These are phyloP conservation scores for Cuculus canorus DNA, from an alignment of 2,797 vertebrate genomes.

Conservation along the genomic window DNA sequence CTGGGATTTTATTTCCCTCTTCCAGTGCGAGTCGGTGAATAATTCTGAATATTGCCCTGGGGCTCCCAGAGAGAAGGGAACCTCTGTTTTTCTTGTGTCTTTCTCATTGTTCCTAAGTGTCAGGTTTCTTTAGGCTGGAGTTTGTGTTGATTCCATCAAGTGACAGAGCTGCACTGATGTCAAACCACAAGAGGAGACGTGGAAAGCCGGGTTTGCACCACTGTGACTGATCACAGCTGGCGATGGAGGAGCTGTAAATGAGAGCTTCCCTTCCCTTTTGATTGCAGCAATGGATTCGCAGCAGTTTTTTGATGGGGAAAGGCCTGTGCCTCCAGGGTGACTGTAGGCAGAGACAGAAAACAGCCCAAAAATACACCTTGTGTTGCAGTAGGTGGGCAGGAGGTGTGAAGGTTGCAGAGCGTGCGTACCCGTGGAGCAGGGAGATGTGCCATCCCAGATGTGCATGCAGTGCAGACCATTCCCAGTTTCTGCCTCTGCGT, in stretches of 20 bases:
- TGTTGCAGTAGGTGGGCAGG: neutral
- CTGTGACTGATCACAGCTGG: neutral
- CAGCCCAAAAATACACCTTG: neutral
- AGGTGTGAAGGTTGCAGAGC: neutral
- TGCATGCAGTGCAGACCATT: neutral
- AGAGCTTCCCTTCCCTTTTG: neutral
- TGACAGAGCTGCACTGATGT: neutral
- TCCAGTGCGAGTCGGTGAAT: neutral
- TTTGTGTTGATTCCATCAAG: neutral
- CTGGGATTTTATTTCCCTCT: neutral
- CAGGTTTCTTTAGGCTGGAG: neutral
- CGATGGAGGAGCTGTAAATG: neutral
- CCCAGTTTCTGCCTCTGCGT: neutral
- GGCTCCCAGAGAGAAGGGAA: neutral
- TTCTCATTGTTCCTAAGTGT: neutral
- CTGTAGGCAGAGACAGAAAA: neutral
- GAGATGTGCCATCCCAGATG: neutral
- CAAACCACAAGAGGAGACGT: neutral
- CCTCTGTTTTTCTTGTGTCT: neutral
- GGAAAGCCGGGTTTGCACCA: neutral
- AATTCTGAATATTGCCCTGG: neutral
- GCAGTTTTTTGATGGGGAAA: neutral
- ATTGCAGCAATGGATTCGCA: neutral
- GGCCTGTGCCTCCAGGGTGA: neutral
- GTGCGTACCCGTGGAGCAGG: rapidly evolving